phyloP scores from a whole-genome alignment of 2,888 invertebrate genomes.

The Xylota segnis region DNA sequence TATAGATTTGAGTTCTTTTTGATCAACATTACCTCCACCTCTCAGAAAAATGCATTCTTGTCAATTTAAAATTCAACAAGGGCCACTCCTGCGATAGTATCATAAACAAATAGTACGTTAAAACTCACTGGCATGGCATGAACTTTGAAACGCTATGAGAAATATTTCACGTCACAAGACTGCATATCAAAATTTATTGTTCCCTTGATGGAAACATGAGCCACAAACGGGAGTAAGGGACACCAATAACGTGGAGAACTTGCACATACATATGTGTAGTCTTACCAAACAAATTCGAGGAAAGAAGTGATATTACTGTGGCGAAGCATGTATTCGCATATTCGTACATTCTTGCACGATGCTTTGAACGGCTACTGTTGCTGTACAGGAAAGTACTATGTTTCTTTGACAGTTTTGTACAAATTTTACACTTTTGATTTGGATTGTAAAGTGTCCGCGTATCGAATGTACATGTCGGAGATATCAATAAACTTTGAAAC shows the following conservation, averaged over 20 bases:
- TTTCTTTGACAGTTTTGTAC: not conserved
- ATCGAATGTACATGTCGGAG: too few species aligned
- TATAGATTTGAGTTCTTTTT: slow-evolving; percentile 3
- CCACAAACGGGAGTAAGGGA: slow-evolving; percentile 11
- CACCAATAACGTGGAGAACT: slow-evolving; percentile 13
- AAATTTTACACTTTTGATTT: too few species aligned
- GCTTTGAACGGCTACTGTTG: not conserved
- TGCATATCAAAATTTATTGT: slow-evolving; percentile 19
- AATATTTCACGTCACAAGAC: not conserved
- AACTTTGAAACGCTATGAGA: not conserved
- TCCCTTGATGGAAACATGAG: not conserved
- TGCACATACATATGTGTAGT: not conserved
- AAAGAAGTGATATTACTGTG: not conserved
- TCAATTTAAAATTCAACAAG: slow-evolving; percentile 50
- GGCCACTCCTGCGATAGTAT: slow-evolving; percentile 44
- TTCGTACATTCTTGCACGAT: not conserved
- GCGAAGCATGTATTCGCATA: too few species aligned
- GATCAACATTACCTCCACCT: slow-evolving; percentile 17
- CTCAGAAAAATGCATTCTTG: slow-evolving; percentile 39
- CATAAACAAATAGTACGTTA: slow-evolving; percentile 20
- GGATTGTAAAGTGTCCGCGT: too few species aligned
- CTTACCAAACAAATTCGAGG: not conserved
- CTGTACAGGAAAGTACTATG: too few species aligned
- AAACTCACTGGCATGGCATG: not conserved
- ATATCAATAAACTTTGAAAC: too few species aligned